phyloP scores from a whole-genome alignment of 2,113 vertebrate species.

The Dromiciops gliroides region DNA sequence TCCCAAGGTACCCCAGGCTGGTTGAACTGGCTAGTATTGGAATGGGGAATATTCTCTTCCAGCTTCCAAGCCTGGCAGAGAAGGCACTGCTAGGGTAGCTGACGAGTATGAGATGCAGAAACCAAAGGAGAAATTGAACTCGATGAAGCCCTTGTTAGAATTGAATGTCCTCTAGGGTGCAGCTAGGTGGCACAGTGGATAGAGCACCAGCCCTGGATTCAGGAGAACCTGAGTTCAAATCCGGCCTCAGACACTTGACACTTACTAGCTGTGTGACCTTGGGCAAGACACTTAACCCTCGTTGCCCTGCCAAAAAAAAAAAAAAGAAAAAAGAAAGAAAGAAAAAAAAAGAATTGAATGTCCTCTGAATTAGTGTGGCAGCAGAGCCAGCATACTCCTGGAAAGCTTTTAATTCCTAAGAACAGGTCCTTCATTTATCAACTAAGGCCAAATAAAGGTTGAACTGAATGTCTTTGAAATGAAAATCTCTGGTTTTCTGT shows the following conservation, averaged over 20 bases:
- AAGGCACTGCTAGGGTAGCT: conserved; percentile 34
- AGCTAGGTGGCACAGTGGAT: too few species aligned
- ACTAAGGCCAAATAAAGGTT: not conserved
- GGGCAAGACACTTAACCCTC: too few species aligned
- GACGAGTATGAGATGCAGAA: not conserved
- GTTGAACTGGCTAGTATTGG: conserved; percentile 33
- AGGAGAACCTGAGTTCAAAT: too few species aligned
- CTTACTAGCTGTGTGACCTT: too few species aligned
- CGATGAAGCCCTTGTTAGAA: conserved; percentile 22
- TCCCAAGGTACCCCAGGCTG: conserved; percentile 49
- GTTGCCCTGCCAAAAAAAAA: too few species aligned
- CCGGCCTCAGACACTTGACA: too few species aligned
- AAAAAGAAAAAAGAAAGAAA: too few species aligned
- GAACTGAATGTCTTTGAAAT: not conserved
- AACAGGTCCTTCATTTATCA: not conserved
- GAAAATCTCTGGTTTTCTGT: not conserved
- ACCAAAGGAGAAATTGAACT: conserved; percentile 35
- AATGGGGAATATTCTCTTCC: not conserved
- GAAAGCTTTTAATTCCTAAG: conserved; percentile 41
- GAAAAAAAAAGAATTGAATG: not conserved
- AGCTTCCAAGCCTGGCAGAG: not conserved
- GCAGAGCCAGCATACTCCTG: not conserved
- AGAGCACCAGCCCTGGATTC: too few species aligned
- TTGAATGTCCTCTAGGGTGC: not conserved
- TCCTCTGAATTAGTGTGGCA: conserved; percentile 56